phyloP scores from a whole-genome alignment of 1,140 invertebrate genomes.

The Drosophila murphyi region DNA sequence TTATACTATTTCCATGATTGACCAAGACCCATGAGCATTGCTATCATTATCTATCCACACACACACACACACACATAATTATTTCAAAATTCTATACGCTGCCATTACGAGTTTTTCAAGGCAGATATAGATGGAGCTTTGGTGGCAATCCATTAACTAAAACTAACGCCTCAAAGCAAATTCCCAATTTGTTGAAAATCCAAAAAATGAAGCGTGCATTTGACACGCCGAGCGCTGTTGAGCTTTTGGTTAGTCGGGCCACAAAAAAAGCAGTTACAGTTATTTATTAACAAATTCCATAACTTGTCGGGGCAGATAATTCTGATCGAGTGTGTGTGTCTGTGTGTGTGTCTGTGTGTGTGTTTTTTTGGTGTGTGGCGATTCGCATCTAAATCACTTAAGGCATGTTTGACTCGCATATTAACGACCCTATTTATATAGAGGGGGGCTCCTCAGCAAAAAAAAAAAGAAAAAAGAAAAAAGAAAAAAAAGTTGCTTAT shows the following conservation, averaged over 20 bases:
- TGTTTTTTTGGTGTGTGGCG: background rate
- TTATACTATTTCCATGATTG: background rate
- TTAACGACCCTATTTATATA: conserved; percentile 27
- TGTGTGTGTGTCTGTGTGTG: too few relatives aligned
- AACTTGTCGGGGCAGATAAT: conserved; percentile 8
- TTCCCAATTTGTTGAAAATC: background rate
- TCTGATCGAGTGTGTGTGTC: background rate
- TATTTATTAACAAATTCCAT: conserved; percentile 4
- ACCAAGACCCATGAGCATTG: background rate
- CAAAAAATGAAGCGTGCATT: background rate
- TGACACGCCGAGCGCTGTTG: background rate
- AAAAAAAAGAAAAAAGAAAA: background rate
- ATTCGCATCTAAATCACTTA: conserved; percentile 67
- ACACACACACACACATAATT: background rate
- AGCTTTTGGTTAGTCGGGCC: background rate
- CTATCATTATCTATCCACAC: background rate
- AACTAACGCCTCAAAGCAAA: background rate
- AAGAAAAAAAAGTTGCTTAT: background rate
- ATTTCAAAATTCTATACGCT: too few relatives aligned
- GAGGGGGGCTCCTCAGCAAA: background rate
- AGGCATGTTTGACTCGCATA: conserved; percentile 62
- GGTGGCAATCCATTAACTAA: background rate
- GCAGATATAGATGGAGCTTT: conserved; percentile 7
- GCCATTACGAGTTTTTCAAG: conserved; percentile 4
- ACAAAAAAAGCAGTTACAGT: conserved; percentile 3